A percentile compares a stretch with the other conserved stretches of the same genome.
These are phyloP conservation scores for Serripes groenlandicus DNA, from an alignment of 2,888 invertebrate species.

Conservation along the genomic window DNA sequence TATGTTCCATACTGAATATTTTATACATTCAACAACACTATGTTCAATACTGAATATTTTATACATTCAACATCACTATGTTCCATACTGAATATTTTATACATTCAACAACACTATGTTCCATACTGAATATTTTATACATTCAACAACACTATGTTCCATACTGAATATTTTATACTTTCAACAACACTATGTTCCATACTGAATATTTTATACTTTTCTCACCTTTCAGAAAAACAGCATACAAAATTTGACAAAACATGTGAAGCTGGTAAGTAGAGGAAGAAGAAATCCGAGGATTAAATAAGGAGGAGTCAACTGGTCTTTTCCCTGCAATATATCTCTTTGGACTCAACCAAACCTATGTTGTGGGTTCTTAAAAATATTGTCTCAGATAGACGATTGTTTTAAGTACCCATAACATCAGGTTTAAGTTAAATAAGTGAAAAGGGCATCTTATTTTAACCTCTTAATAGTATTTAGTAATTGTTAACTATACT, in stretches of 20 bases:
- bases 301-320: neutral
- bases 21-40: too few relatives aligned
- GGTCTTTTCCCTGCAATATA: neutral
- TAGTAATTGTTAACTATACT: neutral
- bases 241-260: conserved; percentile 73
- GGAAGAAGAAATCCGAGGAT: too few relatives aligned
- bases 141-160: too few relatives aligned
- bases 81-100: too few relatives aligned
- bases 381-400: neutral
- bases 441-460: neutral
- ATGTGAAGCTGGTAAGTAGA: conserved; percentile 78
- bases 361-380: neutral
- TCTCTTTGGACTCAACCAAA: neutral
- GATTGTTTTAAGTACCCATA: neutral
- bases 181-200: too few relatives aligned
- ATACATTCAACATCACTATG: too few relatives aligned
- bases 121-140: too few relatives aligned
- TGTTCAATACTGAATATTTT: too few relatives aligned
- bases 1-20: too few relatives aligned
- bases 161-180: too few relatives aligned
- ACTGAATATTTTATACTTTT: too few relatives aligned
- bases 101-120: too few relatives aligned
- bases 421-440: neutral
- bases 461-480: neutral
- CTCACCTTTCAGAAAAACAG: conserved; percentile 76